These are phyloP conservation scores for Hydrochoerus hydrochaeris DNA, from an alignment of 2,113 vertebrate genomes.

Conservation along the genomic window DNA sequence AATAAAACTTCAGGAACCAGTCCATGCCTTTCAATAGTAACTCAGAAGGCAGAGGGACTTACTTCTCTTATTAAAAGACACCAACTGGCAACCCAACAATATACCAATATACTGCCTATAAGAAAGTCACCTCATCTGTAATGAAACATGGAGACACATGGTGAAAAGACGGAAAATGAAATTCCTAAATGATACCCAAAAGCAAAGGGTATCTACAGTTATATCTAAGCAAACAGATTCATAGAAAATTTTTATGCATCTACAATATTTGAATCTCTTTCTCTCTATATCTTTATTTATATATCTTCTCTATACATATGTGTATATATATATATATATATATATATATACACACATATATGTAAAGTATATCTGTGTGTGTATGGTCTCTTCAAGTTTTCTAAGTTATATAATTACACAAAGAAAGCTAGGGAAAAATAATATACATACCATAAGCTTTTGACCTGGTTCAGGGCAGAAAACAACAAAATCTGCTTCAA, in stretches of 20 bases:
- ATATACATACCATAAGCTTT: slow-evolving; percentile 90
- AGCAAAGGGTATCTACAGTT: not conserved
- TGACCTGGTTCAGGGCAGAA: slow-evolving; percentile 92
- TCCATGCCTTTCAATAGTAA: not conserved
- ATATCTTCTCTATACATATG: not conserved
- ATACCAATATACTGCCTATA: not conserved
- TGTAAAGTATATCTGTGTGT: not conserved
- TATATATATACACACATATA: too few species aligned
- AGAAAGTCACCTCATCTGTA: not conserved
- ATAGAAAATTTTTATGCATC: not conserved
- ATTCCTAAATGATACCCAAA: not conserved
- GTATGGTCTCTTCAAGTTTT: not conserved
- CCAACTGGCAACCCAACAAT: not conserved
- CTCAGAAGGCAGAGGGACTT: not conserved
- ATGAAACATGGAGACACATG: not conserved
- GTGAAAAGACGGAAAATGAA: not conserved
- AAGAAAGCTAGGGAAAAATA: accelerated
- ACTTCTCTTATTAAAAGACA: not conserved
- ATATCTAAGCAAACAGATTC: not conserved
- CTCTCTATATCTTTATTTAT: not conserved
- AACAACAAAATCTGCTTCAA: slow-evolving; percentile 94
- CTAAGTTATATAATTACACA: not conserved
- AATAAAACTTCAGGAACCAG: not conserved
- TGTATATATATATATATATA: not conserved
- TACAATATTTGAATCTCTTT: not conserved